Conservation (phyloP, 2,797 vertebrate species). For the Lacerta agilis region DNA sequence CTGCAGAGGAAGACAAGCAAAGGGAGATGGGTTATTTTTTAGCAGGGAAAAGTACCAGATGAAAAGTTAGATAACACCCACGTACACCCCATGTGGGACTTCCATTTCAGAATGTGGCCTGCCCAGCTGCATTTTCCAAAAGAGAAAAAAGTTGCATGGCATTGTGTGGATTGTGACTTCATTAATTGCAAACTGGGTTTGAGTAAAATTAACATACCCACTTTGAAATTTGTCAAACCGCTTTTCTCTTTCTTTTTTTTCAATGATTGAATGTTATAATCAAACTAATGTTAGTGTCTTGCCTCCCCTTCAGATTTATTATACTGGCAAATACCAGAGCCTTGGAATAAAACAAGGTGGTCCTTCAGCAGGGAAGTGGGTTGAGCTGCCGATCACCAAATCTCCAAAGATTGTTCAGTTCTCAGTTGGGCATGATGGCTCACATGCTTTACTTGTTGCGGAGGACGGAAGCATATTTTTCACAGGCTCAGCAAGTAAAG, state of each 20-base stretch:
- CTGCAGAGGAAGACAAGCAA: not conserved
- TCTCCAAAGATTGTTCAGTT: slow-evolving; percentile 98
- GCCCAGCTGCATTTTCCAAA: not conserved
- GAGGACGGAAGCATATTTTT: slow-evolving; percentile 99
- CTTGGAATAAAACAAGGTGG: slow-evolving; percentile 99
- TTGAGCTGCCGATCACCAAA: slow-evolving; percentile 96
- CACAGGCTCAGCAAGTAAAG: slow-evolving; percentile 97
- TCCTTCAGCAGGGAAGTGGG: slow-evolving; percentile 97
- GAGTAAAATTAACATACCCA: slow-evolving; percentile 27
- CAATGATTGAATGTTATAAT: not conserved
- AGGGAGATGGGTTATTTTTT: not conserved
- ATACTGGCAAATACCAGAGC: slow-evolving; percentile 99
- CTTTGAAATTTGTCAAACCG: not conserved
- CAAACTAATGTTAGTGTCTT: not conserved
- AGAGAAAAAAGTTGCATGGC: not conserved
- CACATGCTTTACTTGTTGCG: slow-evolving; percentile 94
- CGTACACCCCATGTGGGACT: not conserved
- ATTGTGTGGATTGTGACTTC: not conserved
- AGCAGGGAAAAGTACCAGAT: not conserved
- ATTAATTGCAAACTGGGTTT: not conserved
- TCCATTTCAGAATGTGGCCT: not conserved
- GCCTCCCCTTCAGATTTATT: slow-evolving; percentile 87
- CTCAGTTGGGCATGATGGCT: slow-evolving; percentile 97
- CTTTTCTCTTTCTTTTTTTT: not conserved
- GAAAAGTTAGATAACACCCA: not conserved